A percentile compares a stretch with the other conserved stretches of the same genome.
phyloP scores from a whole-genome alignment of 1,140 invertebrate species.

The Luehdorfia chinensis region DNA sequence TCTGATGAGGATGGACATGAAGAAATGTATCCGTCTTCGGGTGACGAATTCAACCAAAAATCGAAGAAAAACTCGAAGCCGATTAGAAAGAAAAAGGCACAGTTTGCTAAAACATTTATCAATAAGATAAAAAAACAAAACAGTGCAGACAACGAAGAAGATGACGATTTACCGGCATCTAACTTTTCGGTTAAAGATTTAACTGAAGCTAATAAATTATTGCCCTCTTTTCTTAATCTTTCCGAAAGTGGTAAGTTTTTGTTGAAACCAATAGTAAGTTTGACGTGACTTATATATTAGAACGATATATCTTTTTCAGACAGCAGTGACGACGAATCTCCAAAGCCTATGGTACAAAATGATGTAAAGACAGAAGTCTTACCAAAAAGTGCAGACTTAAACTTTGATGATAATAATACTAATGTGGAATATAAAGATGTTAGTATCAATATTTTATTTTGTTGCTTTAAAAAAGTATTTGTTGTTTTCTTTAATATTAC shows the following conservation, averaged over 20 bases:
- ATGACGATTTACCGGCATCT: conserved; percentile 22
- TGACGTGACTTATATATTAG: conserved; percentile 23
- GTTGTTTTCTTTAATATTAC: no score
- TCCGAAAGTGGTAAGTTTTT: conserved; percentile 70
- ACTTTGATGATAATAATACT: conserved; percentile 46
- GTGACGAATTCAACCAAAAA: conserved; percentile 43
- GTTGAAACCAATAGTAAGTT: not conserved
- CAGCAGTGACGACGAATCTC: conserved; percentile 65
- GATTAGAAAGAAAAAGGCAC: conserved; percentile 31
- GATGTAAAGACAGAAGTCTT: conserved; percentile 15
- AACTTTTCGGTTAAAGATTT: conserved; percentile 64
- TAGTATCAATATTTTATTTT: conserved; percentile 23
- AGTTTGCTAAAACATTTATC: conserved; percentile 47
- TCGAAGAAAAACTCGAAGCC: conserved; percentile 22
- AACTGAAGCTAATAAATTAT: conserved; percentile 66
- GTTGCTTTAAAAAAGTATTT: no score
- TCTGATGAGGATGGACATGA: conserved; percentile 49
- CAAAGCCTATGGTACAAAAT: conserved; percentile 27
- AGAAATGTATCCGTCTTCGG: conserved; percentile 34
- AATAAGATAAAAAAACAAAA: conserved; percentile 48
- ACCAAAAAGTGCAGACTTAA: conserved; percentile 23
- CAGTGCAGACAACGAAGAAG: conserved; percentile 25
- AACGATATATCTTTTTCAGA: conserved; percentile 43
- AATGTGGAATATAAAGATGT: conserved; percentile 59
- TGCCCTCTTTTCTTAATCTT: conserved; percentile 67